These are phyloP conservation scores for Echinometra lucunter DNA, from an alignment of 53 echinoderm and acorn worm species.

Conservation along the genomic window DNA sequence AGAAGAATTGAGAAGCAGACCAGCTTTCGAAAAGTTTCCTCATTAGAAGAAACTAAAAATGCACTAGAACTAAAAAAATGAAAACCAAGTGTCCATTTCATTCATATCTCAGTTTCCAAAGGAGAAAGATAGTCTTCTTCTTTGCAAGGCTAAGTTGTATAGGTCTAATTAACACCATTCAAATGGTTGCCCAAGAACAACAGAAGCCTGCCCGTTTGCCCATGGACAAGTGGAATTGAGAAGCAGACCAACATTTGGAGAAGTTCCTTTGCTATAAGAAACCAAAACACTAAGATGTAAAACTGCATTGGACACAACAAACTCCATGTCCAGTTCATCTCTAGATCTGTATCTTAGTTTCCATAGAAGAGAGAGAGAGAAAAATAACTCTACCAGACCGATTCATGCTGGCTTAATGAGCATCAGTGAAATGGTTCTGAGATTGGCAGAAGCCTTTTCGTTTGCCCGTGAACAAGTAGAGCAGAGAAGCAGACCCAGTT, in stretches of 20 bases:
- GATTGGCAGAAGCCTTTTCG: too few species aligned
- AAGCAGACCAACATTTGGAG: constrained; percentile 56
- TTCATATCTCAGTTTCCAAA: constrained; percentile 13
- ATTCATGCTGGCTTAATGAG: not conserved
- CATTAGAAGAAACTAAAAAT: not conserved
- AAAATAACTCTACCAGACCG: not conserved
- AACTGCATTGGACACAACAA: too few species aligned
- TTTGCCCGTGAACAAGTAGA: too few species aligned
- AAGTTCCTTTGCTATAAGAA: not conserved
- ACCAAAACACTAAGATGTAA: too few species aligned
- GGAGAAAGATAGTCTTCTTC: constrained; percentile 51
- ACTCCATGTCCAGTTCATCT: too few species aligned
- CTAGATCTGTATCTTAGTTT: too few species aligned
- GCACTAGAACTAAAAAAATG: too few species aligned
- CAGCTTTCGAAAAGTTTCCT: not conserved
- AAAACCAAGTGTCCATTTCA: too few species aligned
- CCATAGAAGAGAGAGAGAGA: too few species aligned
- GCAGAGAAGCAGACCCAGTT: too few species aligned
- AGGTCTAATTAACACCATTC: constrained; percentile 89
- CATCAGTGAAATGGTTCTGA: not conserved
- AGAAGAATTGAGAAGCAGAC: constrained; percentile 74
- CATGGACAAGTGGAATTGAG: constrained; percentile 85
- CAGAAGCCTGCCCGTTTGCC: constrained; percentile 83
- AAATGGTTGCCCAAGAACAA: constrained; percentile 84
- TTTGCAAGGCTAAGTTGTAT: constrained; percentile 83